Percentiles rank a stretch among this genome's conserved stretches.
Evolutionary conservation across 2,888 invertebrate species (phyloP).

Genomic region (Escarpia spicata): DNA sequence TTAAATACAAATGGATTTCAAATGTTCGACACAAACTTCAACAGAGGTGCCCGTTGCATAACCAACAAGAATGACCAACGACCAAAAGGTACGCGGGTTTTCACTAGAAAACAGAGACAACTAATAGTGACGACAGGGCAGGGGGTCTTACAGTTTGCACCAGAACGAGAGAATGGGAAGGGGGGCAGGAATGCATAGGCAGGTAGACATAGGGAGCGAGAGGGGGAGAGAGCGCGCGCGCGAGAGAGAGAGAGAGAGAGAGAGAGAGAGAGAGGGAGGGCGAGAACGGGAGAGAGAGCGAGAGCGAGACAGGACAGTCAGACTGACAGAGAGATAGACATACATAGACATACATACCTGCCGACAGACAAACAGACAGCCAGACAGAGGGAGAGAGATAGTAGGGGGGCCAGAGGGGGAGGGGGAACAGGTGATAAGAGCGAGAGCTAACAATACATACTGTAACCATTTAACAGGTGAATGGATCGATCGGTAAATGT

Average conservation of each 20-base stretch:
- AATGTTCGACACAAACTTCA: neutral
- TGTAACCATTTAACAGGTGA: too few relatives aligned
- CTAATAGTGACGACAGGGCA: neutral
- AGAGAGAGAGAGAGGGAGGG: too few relatives aligned
- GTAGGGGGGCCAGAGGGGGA: too few relatives aligned
- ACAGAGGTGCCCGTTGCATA: neutral
- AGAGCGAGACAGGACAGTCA: neutral
- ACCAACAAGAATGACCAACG: neutral
- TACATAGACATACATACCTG: neutral
- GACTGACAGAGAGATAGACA: neutral
- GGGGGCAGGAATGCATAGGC: neutral
- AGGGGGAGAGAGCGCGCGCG: neutral
- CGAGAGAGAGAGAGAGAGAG: neutral
- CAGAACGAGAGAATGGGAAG: neutral
- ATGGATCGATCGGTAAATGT: too few relatives aligned
- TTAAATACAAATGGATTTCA: neutral
- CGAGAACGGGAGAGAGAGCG: too few relatives aligned
- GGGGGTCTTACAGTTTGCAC: too few relatives aligned
- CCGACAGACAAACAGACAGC: too few relatives aligned
- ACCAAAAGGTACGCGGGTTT: neutral
- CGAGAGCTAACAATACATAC: too few relatives aligned
- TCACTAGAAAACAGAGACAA: neutral
- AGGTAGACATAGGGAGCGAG: neutral
- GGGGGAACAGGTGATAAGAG: too few relatives aligned
- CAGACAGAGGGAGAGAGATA: too few relatives aligned